Base-by-base conservation (phyloP, 1,140 invertebrate genomes). In the Leptestheria dahalacensis region DNA sequence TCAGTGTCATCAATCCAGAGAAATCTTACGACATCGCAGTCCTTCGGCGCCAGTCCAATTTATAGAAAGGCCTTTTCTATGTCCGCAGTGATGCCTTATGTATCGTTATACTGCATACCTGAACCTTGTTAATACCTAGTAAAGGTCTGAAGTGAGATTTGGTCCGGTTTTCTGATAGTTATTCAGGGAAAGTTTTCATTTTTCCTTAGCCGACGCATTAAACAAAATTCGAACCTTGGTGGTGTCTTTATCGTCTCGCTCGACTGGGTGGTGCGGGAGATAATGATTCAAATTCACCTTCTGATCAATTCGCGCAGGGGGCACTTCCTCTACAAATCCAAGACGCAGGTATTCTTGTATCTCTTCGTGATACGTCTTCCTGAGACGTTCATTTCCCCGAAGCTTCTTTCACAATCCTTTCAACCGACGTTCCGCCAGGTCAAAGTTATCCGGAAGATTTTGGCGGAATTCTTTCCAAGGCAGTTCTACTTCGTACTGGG, bases 41-140 rank as follows among this genome's bases (percentile, higher is more conserved):
- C 68, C 4, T 61, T 46, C 25, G 58, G 23, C 50, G 26, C 2
- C 21, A 69, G 21, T 11, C 24, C 48, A n/a, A 76, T 71, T 61
- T 72, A 68, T 11, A 72, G 61, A 66, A 75, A 76, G 0, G 70
- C 73, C 46, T 70, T 71, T 41, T 65, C 61, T 9, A 76, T 73
- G 54, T 75, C 73, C 0, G 71, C 64, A 2, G 68, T 67, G n/a
- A n/a, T n/a, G n/a, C n/a, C n/a, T n/a, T n/a, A n/a, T n/a, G n/a
- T 0, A 74, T 64, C 21, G 65, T 72, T 59, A 68, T 67, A 46
- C 59, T 66, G 23, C 65, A 63, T 20, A 62, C 56, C 72, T 60
- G 63, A 76, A 75, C 12, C 65, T 54, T n/a, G 69, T 23, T 24
- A 75, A 48, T 33, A 74, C 60, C 2, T 64, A 33, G 6, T 71